Evolutionary conservation across 2,113 vertebrate species (phyloP).

Genomic region (Sinocyclocheilus anophthalmus): DNA sequence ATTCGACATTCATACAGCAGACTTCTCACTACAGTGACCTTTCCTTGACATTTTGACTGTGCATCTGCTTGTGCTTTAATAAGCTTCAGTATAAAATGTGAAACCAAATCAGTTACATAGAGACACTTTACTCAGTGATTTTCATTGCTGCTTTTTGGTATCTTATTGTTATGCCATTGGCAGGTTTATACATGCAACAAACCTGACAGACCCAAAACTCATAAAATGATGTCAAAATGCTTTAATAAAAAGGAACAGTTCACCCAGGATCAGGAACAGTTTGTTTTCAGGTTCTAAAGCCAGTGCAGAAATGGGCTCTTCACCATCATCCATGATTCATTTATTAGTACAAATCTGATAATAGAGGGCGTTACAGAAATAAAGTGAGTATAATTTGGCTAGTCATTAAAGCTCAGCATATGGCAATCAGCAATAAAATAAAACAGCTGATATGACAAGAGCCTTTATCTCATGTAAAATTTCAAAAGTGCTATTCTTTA

Average conservation of each 20-base stretch:
- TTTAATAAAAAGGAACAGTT: no score
- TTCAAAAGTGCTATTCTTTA: neutral
- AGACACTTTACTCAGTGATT: neutral
- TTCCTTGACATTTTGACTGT: constrained; percentile 30
- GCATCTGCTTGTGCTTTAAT: neutral
- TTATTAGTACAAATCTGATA: neutral
- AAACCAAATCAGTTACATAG: neutral
- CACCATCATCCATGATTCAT: neutral
- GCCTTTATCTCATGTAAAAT: neutral
- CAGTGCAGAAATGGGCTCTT: neutral
- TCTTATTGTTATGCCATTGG: neutral
- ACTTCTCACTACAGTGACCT: constrained; percentile 2
- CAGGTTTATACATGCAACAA: neutral
- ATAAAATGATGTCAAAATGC: no score
- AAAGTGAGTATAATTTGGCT: neutral
- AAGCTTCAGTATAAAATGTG: constrained; percentile 3
- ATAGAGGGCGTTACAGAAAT: neutral
- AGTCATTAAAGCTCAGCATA: neutral
- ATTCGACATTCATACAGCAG: neutral
- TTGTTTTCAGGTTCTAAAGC: neutral
- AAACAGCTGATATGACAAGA: neutral
- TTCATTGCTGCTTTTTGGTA: neutral
- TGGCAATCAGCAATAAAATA: neutral
- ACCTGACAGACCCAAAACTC: neutral
- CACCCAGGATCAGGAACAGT: no score